Evolutionary conservation across 1,140 invertebrate species (phyloP).

Genomic region (Chymomyza costata): DNA sequence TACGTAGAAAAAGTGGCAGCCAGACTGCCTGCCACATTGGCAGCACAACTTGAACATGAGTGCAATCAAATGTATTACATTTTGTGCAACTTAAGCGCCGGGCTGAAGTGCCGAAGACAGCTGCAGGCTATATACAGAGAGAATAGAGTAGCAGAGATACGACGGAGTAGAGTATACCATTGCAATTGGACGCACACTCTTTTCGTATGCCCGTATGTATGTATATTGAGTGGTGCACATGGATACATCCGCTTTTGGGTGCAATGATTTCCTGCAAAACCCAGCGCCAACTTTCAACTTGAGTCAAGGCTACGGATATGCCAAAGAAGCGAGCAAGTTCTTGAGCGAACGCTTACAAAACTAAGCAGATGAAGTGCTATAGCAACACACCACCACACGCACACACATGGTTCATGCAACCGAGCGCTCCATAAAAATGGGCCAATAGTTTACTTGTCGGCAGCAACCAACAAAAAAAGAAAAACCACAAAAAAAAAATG

Average conservation of each 20-base stretch:
- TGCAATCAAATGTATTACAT: slow-evolving; percentile 72
- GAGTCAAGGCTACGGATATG: slow-evolving; percentile 43
- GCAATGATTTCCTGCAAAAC: slow-evolving; percentile 60
- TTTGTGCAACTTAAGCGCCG: slow-evolving; percentile 65
- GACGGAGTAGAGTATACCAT: neutral
- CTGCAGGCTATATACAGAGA: slow-evolving; percentile 15
- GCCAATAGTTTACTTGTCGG: slow-evolving; percentile 29
- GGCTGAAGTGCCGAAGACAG: slow-evolving; percentile 63
- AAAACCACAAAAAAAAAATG: neutral
- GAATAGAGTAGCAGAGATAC: slow-evolving; percentile 6
- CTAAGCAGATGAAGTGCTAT: slow-evolving; percentile 49
- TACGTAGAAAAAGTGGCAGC: neutral
- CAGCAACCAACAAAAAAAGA: no score
- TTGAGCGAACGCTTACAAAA: slow-evolving; percentile 20
- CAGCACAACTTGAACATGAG: slow-evolving; percentile 68
- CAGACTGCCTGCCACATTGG: slow-evolving; percentile 62
- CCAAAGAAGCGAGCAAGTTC: no score
- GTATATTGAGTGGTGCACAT: neutral
- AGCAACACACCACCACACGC: slow-evolving; percentile 5
- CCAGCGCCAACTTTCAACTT: neutral
- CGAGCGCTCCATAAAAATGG: slow-evolving; percentile 41
- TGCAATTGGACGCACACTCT: neutral
- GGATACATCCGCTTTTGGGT: slow-evolving; percentile 54
- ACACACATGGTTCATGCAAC: slow-evolving; percentile 1
- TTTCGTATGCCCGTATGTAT: neutral